Evolutionary conservation across 2,797 vertebrate species (phyloP).

Genomic region (Nothura maculosa): DNA sequence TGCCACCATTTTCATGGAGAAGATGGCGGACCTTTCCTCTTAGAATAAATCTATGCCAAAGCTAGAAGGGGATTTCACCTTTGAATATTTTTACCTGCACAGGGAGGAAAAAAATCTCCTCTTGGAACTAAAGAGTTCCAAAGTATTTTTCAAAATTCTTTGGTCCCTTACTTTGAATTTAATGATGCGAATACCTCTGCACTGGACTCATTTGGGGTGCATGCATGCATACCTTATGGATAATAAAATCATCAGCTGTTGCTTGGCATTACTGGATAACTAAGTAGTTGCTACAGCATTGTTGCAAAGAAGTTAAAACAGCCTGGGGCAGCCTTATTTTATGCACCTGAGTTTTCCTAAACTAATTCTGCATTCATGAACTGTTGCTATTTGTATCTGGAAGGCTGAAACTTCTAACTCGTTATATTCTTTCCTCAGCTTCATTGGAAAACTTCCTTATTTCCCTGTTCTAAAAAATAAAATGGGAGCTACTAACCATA

Average conservation of each 20-base stretch:
- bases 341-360: conserved; percentile 58
- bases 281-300: conserved; percentile 38
- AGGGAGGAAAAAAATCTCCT: neutral
- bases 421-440: neutral
- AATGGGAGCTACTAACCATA: neutral
- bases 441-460: neutral
- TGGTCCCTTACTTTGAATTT: conserved; percentile 46
- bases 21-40: neutral
- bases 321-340: conserved; percentile 61
- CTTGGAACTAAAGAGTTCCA: neutral
- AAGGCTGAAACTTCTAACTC: conserved; percentile 4
- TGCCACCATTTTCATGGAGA: neutral
- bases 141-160: conserved; percentile 23
- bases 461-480: neutral
- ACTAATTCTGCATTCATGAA: conserved; percentile 65
- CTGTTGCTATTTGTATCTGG: conserved; percentile 21
- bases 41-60: neutral
- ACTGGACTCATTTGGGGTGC: conserved; percentile 27
- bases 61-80: neutral
- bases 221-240: conserved; percentile 52
- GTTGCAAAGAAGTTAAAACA: conserved; percentile 53
- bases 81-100: neutral
- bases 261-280: conserved; percentile 66
- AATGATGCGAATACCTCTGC: conserved; percentile 41
- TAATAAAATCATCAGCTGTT: conserved; percentile 60